Conservation (phyloP, 1,140 invertebrate species). For the Sitobion miscanthi region DNA sequence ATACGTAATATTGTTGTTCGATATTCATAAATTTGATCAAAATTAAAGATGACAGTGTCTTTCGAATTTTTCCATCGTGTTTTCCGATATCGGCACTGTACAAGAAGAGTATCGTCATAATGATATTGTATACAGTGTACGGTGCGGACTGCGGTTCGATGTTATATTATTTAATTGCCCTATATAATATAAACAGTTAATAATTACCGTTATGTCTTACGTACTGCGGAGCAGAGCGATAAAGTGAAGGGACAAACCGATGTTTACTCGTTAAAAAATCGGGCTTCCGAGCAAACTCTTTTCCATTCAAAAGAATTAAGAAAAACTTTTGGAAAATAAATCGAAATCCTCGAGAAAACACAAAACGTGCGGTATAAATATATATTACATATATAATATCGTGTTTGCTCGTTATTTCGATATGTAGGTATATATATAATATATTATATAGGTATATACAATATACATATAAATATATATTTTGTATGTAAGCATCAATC, state of each 20-base stretch:
- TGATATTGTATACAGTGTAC: background rate
- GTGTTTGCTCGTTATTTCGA: conserved; percentile 28
- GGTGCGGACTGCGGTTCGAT: background rate
- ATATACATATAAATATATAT: background rate
- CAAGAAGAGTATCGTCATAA: background rate
- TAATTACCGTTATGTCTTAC: background rate
- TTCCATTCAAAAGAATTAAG: background rate
- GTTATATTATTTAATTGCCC: background rate
- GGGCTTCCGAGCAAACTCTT: background rate
- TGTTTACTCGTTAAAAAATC: background rate
- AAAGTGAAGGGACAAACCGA: background rate
- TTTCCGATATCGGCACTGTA: background rate
- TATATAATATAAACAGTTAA: background rate
- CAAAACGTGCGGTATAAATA: background rate
- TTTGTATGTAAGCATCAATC: background rate
- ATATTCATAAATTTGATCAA: too few species aligned
- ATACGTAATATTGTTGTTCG: too few species aligned
- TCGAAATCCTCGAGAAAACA: background rate
- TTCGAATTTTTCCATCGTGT: too few species aligned
- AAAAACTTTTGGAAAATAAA: background rate
- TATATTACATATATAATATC: background rate
- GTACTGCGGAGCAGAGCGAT: background rate
- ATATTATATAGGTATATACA: background rate
- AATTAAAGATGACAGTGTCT: too few species aligned
- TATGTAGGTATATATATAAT: background rate